Base-by-base conservation (phyloP, 2,113 vertebrate genomes). In the Notarius quadriscutis region DNA sequence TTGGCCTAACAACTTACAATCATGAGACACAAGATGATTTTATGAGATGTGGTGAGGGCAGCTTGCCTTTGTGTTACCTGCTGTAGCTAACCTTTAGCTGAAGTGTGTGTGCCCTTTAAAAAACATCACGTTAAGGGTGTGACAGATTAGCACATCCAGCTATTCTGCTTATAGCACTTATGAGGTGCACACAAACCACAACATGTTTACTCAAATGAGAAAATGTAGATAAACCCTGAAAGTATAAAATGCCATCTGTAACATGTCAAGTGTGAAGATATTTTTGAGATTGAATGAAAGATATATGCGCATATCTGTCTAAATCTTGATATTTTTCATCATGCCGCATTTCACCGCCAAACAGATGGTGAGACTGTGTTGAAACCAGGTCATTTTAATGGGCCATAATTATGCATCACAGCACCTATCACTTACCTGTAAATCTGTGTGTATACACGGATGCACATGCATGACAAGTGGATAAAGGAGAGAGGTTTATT, bases 371-470 rank as follows among this genome's bases (percentile, higher is more conserved):
- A 90, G 63, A 89, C 85, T 86, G 77, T 82, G 83, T 84, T 74
- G 82, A 89, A 82, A 83, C 62, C 5, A 65, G 60, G 62, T 20
- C 72, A 75, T 81, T 87, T 63, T 93, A 93, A 94, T 92, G 87
- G 89, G 81, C 87, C 84, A 93, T 92, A 90, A 93, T 92, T 93
- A 94, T 95, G 94, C 93, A 92, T 90, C 90, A 86, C 87, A 93
- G 92, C 91, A 90, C 83, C 88, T 82, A 79, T 83, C 55, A 72
- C 34, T 77, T 82, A 41, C 69, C 83, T 81, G 71, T 84, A 80
- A 77, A 65, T 41, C 18, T 86, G 84, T 87, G 65, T 48, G 88
- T 71, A 71, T 84, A 55, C 34, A 48, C 60, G 51, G 67, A 88
- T 55, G 57, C 22, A 34, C 41, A 62, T 82, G 75, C 81, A 62